Evolutionary conservation across 2,113 vertebrate genomes (phyloP), one percentile per base, ranked within the genome.

Genomic region (Puntigrus tetrazona): DNA sequence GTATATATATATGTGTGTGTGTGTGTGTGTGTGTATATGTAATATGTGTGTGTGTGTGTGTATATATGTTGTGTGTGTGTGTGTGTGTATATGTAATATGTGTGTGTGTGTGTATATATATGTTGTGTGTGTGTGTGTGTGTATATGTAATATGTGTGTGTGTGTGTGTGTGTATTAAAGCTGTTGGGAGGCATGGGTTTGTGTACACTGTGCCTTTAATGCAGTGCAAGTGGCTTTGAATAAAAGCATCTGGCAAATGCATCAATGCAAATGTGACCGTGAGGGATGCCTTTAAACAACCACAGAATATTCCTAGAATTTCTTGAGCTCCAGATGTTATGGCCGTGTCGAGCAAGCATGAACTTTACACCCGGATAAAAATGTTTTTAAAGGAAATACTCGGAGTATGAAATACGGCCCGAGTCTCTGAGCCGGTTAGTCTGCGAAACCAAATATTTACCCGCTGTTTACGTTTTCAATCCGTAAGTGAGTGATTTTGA

Each of bases 361-460:
- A 43, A 43, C 69, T 25, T 5, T 43, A 43, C 38, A 72, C 22
- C 38, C 22, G 0, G 11, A 50, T 75, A 43, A 45, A 74, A 18
- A 74, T 29, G 63, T 29, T 1, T n/a, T 22, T 69, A 69, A 69
- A 69, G 31, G 31, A 36, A 36, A 22, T 16, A 63, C 59, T 63
- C 25, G n/a, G 9, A 59, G 55, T 27, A 45, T 2, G 47, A 25
- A 27, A 27, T 38, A 78, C 52, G 25, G 1, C 75, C n/a, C 1
- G 10, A 13, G 25, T n/a, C 36, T 47, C 57, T 80, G 78, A 80
- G n/a, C n/a, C n/a, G n/a, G n/a, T 61, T 78, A 65, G 14, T 11
- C n/a, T 31, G 3, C n/a, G 59, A 65, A 80, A 6, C 57, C 38
- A 67, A 65, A 80, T 67, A 67, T 80, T 80, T 65, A 63, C 59